Base-by-base conservation (phyloP, 2,888 invertebrate species). In the Campoletis raptor region DNA sequence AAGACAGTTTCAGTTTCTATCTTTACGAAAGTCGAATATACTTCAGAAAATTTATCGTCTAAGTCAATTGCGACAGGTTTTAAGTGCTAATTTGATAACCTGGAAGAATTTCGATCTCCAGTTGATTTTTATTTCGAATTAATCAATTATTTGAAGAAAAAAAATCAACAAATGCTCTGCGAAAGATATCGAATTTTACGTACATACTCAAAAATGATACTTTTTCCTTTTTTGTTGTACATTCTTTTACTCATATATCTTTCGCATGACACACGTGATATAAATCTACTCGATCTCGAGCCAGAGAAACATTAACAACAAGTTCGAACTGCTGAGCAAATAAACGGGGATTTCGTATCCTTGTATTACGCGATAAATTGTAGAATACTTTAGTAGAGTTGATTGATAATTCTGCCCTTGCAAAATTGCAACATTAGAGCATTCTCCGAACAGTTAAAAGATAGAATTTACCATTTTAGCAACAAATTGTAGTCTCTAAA, bases 81-180 rank as follows among this genome's bases (percentile, higher is more conserved):
- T 30, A 61, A 61, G 30, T 30, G 30, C 61, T 30, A 12, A 30
- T 15, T 61, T 61, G 12, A 61, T 30, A 30, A 61, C 30, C 61
- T 61, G 61, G 61, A 61, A 61, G 30, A 61, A 61, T 61, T 61
- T 15, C 30, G 61, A 61, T 61, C 61, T 61, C 30, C 30, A 30
- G 61, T 30, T 61, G 15, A 61, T 61, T 61, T 61, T 61, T 61
- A 1, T 61, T 61, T 15, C 5, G 0, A 7, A 30, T 24, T 61
- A 15, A 5, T 30, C 12, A 12, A 15, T 61, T 61, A 6, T 30
- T 61, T 30, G 30, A 61, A 12, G 24, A 15, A 61, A 61, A 61
- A 61, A 30, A 61, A 61, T 30, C 61, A 30, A 61, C 30, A 15
- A 30, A 61, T 61, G 6, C 15, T 61, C 15, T 5, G 15, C 61